phyloP scores from a whole-genome alignment of 2,113 vertebrate species.

The Antidorcas marsupialis region DNA sequence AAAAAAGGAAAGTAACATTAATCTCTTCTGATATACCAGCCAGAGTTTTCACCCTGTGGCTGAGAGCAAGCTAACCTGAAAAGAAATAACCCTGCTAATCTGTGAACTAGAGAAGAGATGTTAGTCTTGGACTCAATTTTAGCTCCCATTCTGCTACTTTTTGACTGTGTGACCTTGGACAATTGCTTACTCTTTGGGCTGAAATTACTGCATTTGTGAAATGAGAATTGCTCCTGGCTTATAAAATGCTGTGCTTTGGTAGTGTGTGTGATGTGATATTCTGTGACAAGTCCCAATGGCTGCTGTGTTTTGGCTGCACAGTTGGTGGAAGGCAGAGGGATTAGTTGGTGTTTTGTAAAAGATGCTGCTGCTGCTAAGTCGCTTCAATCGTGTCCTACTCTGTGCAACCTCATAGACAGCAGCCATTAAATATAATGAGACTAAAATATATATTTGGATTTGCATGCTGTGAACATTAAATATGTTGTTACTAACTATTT shows the following conservation, averaged over 20 bases:
- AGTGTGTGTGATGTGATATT: background rate
- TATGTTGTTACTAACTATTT: background rate
- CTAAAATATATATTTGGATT: background rate
- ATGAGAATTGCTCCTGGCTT: background rate
- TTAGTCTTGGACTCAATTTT: background rate
- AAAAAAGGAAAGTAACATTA: background rate
- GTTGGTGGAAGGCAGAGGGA: background rate
- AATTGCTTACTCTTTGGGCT: background rate
- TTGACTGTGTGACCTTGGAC: background rate
- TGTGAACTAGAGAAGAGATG: background rate
- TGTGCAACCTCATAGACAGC: no score
- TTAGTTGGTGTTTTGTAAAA: background rate
- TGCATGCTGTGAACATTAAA: background rate
- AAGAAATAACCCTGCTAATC: background rate
- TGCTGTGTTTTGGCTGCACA: background rate
- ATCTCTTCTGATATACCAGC: background rate
- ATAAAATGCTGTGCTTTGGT: background rate
- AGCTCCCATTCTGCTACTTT: background rate
- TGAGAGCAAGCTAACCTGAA: background rate
- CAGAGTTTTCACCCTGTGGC: background rate
- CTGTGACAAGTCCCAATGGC: background rate
- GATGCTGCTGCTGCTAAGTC: no score
- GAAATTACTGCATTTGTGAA: background rate
- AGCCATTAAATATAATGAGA: background rate
- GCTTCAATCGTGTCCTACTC: no score